These are phyloP conservation scores for Lordiphosa fenestrarum DNA, from an alignment of 2,888 invertebrate species.

Conservation along the genomic window DNA sequence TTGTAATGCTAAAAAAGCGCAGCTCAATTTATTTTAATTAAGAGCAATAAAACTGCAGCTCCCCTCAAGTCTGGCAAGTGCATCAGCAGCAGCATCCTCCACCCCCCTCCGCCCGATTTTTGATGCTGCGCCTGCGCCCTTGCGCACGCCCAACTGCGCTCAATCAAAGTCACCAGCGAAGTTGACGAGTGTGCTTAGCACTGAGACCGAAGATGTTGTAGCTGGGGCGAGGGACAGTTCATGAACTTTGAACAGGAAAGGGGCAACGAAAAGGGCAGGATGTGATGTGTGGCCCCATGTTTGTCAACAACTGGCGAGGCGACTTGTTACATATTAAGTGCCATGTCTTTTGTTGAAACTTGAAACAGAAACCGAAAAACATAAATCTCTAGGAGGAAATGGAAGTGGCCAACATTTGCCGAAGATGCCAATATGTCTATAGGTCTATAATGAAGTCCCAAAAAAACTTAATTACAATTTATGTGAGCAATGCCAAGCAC, in stretches of 20 bases:
- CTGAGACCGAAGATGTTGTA: neutral
- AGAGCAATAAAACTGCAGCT: conserved; percentile 74
- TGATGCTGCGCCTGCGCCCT: conserved; percentile 13
- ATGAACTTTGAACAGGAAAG: conserved; percentile 56
- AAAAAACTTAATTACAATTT: no score
- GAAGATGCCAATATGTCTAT: no score
- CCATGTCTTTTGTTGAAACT: conserved; percentile 15
- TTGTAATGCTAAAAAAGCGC: conserved; percentile 76
- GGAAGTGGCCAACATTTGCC: no score
- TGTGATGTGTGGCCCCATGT: conserved; percentile 51
- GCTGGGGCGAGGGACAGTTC: conserved; percentile 42
- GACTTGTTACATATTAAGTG: conserved; percentile 59
- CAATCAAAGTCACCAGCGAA: conserved; percentile 63
- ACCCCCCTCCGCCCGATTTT: neutral
- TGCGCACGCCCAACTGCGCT: conserved; percentile 59
- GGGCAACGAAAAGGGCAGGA: conserved; percentile 15
- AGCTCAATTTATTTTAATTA: conserved; percentile 79
- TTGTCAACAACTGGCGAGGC: conserved; percentile 55
- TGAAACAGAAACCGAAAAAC: conserved; percentile 3
- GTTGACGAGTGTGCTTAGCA: conserved; percentile 32
- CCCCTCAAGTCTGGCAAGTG: conserved; percentile 20
- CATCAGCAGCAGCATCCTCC: conserved; percentile 14
- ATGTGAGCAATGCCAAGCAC: no score
- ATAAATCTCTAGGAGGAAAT: no score
- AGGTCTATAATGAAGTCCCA: no score